phyloP scores from a whole-genome alignment of 2,797 vertebrate genomes.

The Avahi laniger region DNA sequence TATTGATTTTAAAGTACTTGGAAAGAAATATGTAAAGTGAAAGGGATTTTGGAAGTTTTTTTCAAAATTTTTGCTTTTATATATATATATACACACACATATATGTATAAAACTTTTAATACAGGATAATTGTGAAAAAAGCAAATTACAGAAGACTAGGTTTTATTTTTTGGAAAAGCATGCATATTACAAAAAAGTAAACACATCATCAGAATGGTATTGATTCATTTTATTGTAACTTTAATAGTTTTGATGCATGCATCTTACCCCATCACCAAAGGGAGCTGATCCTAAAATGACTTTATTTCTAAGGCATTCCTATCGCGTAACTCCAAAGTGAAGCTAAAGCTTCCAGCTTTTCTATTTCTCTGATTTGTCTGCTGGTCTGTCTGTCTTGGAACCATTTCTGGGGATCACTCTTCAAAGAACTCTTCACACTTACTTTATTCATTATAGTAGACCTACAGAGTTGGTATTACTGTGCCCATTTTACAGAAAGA shows the following conservation, averaged over 20 bases:
- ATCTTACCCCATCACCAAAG: background rate
- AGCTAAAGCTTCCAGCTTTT: background rate
- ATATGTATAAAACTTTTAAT: background rate
- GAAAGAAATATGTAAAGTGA: conserved; percentile 21
- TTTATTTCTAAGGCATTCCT: conserved; percentile 1
- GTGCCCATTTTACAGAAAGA: conserved; percentile 5
- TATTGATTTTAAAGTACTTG: conserved; percentile 4
- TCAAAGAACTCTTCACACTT: background rate
- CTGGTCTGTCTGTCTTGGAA: background rate
- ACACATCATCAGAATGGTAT: background rate
- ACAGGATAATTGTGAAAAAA: background rate
- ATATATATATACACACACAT: background rate
- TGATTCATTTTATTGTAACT: background rate
- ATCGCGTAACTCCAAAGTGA: background rate
- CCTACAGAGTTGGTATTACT: background rate
- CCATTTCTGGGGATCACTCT: background rate
- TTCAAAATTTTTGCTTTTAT: background rate
- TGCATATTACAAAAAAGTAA: background rate
- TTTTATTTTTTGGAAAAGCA: background rate
- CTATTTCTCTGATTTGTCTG: background rate
- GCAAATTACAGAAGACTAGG: background rate
- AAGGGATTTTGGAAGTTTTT: background rate
- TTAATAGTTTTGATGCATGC: background rate
- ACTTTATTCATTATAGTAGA: background rate
- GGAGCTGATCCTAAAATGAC: background rate